Base-by-base conservation (phyloP, 1,140 invertebrate genomes). In the Pantala flavescens region DNA sequence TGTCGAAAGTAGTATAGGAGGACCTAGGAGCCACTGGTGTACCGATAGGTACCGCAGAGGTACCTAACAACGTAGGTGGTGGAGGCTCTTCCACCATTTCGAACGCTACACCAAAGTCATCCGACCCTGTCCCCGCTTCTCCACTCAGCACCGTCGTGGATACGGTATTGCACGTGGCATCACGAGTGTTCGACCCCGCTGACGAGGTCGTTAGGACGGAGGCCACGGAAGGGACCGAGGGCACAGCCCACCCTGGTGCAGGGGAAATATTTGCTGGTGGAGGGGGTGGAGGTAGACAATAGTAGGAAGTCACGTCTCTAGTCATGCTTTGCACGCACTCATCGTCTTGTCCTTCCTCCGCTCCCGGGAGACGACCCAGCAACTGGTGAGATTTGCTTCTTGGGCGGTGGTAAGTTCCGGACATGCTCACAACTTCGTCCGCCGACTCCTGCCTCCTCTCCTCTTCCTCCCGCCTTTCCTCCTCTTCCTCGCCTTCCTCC, bases 121-220 rank as follows among this genome's bases (percentile, higher is more conserved):
- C 85, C 75, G 86, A 63, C 49, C n/a, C 49, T 16, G 49, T 63
- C 16, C 49, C 49, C 12, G 49, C 49, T 5, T 63, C 49, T 12
- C 14, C 49, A 12, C 49, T 63, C 16, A 63, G 49, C 49, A 21
- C 49, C 5, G n/a, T 85, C n/a, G 85, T 86, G 74, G 85, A 85
- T 36, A 87, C 82, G 80, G 87, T 86, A 78, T 86, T 83, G 73
- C 84, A 83, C 24, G 86, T 85, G 23, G 84, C 78, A 77, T 86
- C 83, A 23, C 84, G 81, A 23, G 85, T 83, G 36, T 24, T 23
- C 14, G 71, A 72, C 23, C 16, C 23, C 14, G 71, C 71, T 2
- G 23, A 42, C 10, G 71, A 42, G 23, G 71, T 42, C 16, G 71
- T 24, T 16, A 72, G 71, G 14, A 72, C 23, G 71, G 71, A 72